These are phyloP conservation scores for Meloidogyne exigua DNA, from an alignment of 1,140 invertebrate genomes.

Conservation along the genomic window DNA sequence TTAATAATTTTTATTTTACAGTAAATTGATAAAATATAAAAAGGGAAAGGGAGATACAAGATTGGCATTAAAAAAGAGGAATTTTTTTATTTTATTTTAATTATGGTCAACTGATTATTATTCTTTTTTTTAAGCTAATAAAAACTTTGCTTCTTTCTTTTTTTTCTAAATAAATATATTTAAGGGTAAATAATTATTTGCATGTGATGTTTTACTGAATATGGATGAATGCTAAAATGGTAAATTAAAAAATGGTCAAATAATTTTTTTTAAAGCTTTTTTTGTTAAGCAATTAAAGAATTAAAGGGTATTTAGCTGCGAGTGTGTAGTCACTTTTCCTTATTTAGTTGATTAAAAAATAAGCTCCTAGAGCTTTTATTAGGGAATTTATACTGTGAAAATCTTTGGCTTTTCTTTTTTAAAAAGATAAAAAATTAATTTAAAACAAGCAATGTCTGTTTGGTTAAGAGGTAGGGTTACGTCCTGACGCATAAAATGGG, in stretches of 20 bases:
- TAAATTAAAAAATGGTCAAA: neutral
- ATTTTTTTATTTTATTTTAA: neutral
- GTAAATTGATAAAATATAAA: conserved; percentile 2
- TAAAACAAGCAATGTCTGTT: no score
- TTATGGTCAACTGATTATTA: neutral
- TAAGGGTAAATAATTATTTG: neutral
- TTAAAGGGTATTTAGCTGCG: no score
- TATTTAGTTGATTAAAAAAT: no score
- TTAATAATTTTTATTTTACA: no score
- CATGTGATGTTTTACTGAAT: neutral
- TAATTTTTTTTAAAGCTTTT: neutral
- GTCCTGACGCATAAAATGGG: neutral
- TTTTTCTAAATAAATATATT: neutral
- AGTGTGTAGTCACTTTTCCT: no score
- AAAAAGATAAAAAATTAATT: no score
- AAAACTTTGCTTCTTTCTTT: neutral
- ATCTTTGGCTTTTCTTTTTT: no score
- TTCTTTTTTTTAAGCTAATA: neutral
- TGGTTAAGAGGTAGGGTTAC: no score
- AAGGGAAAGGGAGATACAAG: no score
- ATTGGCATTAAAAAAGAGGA: neutral
- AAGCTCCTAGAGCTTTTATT: no score
- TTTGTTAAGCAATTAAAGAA: no score
- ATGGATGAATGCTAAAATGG: neutral
- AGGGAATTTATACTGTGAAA: no score